Percentiles rank a stretch among this genome's conserved stretches.
Evolutionary conservation across 92 coral and sea anemone genomes (phyloP).

Genomic region (Porites evermanni): DNA sequence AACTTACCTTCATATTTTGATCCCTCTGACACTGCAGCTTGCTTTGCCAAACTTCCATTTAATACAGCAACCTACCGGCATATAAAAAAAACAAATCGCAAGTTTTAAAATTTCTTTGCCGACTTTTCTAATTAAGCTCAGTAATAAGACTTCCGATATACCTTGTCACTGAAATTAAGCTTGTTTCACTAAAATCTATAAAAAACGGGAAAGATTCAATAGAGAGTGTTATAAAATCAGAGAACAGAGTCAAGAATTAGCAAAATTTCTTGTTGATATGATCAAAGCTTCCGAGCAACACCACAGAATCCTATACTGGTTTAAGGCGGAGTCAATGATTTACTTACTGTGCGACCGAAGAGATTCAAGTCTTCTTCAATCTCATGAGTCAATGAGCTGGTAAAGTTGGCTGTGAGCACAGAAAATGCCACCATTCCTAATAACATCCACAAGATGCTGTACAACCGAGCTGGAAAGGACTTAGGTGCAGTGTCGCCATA

Average conservation of each 20-base stretch:
- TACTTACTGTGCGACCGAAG: constrained; percentile 81
- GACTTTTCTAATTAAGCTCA: too few relatives aligned
- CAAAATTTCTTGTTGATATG: too few relatives aligned
- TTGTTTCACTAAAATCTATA: too few relatives aligned
- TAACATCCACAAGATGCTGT: constrained; percentile 95
- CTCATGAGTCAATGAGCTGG: constrained; percentile 92
- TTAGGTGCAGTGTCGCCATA: constrained; percentile 97
- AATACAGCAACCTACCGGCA: constrained; percentile 60
- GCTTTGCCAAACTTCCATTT: constrained; percentile 44
- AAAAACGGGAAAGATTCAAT: not conserved
- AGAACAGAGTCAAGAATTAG: too few relatives aligned
- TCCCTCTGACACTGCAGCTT: constrained; percentile 65
- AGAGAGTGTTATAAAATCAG: too few relatives aligned
- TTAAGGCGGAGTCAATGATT: too few relatives aligned
- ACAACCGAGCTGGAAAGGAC: constrained; percentile 92
- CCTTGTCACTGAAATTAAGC: too few relatives aligned
- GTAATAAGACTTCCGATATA: too few relatives aligned
- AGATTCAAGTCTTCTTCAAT: constrained; percentile 86
- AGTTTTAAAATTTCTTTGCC: too few relatives aligned
- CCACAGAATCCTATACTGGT: too few relatives aligned
- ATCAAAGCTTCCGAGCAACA: too few relatives aligned
- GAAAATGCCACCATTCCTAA: constrained; percentile 98
- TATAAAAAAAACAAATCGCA: too few relatives aligned
- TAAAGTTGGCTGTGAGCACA: constrained; percentile 95
- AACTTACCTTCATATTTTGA: constrained; percentile 59